Base-by-base conservation (phyloP, 2,888 invertebrate species). In the Caradrina kadenii region DNA sequence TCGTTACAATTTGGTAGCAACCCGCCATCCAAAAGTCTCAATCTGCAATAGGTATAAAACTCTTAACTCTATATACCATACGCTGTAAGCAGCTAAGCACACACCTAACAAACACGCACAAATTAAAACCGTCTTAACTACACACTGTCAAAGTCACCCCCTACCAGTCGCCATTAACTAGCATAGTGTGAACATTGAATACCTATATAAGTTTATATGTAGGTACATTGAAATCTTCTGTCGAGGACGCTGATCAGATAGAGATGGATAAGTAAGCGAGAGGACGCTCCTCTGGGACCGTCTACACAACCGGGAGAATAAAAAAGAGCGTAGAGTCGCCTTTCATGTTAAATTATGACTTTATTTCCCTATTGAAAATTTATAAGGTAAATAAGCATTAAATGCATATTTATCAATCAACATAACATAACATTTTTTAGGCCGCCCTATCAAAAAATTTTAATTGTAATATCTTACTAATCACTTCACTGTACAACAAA, bases 251-350 rank as follows among this genome's bases (percentile, higher is more conserved):
- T 89, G 88, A 91, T 90, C 90, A 90, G 90, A 91, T 90, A 90
- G 88, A 90, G 88, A 89, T 89, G 91, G 92, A 92, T 93, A 93
- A 93, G 93, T 92, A 92, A 93, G 91, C 90, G 93, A 92, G 91
- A 92, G 93, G 92, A 88, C 88, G 86, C 82, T 92, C 93, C 89
- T 92, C 69, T 55, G 91, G 88, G 93, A 90, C 86, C 81, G 80
- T 82, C 86, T 75, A 82, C 85, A 85, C 83, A 81, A 76, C 80
- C 69, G 70, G 76, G 63, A 80, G 80, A 71, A 80, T 62, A 72
- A 72, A 13, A 39, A 63, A 59, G 56, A 17, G 54, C 8, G 55
- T 89, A 53, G 90, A 90, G 89, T 65, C 63, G 84, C 19, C 31
- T 59, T 42, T 8, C 2, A 7, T 19, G 62, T 8, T 11, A 1